phyloP scores from a whole-genome alignment of 2,113 vertebrate species.

The Pao palembangensis region DNA sequence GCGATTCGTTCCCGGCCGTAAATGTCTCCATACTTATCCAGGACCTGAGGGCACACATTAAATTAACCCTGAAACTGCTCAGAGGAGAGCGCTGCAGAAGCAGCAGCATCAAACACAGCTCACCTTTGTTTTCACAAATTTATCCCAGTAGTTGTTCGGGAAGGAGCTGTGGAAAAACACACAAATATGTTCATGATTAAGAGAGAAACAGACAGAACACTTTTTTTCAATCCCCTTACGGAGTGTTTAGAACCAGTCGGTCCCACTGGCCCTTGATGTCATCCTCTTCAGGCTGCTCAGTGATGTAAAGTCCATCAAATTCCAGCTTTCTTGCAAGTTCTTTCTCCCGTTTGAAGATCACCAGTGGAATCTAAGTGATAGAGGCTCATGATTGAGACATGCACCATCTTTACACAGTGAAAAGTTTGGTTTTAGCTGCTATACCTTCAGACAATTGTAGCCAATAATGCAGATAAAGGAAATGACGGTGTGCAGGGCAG shows the following conservation, averaged over 20 bases:
- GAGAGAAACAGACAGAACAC: background rate
- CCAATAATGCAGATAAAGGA: slow-evolving; percentile 95
- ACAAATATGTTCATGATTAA: background rate
- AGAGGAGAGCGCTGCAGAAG: background rate
- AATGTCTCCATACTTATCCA: slow-evolving; percentile 92
- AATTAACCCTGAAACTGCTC: background rate
- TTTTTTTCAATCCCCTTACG: slow-evolving; percentile 66
- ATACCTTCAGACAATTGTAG: slow-evolving; percentile 93
- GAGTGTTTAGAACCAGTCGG: slow-evolving; percentile 87
- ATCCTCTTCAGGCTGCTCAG: slow-evolving; percentile 88
- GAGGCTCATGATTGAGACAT: background rate
- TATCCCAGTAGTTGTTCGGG: slow-evolving; percentile 95
- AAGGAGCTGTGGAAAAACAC: slow-evolving; percentile 77
- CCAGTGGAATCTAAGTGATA: slow-evolving; percentile 78
- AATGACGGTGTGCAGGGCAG: slow-evolving; percentile 85
- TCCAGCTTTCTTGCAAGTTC: slow-evolving; percentile 92
- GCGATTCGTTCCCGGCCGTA: slow-evolving; percentile 89
- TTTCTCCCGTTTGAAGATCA: slow-evolving; percentile 92
- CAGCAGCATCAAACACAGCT: slow-evolving; percentile 20
- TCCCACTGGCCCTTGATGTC: slow-evolving; percentile 95
- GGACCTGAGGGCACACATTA: slow-evolving; percentile 69
- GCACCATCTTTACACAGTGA: no score
- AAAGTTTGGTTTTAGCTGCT: background rate
- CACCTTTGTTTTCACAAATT: slow-evolving; percentile 93
- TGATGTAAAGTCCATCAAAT: slow-evolving; percentile 90